phyloP scores from a whole-genome alignment of 2,888 invertebrate genomes.

The Hipparchia semele region DNA sequence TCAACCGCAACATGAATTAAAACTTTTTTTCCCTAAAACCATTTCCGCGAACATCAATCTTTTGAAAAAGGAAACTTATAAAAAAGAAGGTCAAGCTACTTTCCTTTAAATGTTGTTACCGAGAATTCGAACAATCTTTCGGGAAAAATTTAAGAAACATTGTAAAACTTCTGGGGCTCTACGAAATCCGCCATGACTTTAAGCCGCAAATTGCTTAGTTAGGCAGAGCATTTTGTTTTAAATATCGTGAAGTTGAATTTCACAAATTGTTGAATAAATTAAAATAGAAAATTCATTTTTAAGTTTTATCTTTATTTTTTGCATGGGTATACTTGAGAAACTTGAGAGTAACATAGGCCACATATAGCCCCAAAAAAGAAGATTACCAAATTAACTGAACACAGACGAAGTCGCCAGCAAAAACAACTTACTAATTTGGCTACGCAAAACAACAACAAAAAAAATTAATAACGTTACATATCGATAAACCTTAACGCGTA shows the following conservation, averaged over 20 bases:
- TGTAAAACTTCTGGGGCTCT: constrained; percentile 18
- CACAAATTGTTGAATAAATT: background rate
- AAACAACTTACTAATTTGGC: no score
- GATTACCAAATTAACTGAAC: background rate
- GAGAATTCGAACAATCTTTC: constrained; percentile 66
- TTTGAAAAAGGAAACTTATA: constrained; percentile 65
- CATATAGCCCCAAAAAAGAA: no score
- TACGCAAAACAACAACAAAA: no score
- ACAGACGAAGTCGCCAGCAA: no score
- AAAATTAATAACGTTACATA: no score
- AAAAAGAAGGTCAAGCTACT: constrained; percentile 69
- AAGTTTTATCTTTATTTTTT: no score
- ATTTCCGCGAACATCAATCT: constrained; percentile 73
- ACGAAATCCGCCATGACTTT: background rate
- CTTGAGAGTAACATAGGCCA: no score
- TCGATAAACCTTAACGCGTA: no score
- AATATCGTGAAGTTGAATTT: background rate
- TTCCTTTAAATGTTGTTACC: constrained; percentile 62
- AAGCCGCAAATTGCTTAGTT: constrained; percentile 5
- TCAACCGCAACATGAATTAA: constrained; percentile 53
- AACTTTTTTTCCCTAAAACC: constrained; percentile 45
- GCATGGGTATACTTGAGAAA: no score
- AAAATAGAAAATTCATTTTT: background rate
- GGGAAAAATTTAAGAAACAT: constrained; percentile 48
- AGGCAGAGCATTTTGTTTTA: background rate